phyloP scores from a whole-genome alignment of 1,140 invertebrate species.

The Drosophila murphyi region DNA sequence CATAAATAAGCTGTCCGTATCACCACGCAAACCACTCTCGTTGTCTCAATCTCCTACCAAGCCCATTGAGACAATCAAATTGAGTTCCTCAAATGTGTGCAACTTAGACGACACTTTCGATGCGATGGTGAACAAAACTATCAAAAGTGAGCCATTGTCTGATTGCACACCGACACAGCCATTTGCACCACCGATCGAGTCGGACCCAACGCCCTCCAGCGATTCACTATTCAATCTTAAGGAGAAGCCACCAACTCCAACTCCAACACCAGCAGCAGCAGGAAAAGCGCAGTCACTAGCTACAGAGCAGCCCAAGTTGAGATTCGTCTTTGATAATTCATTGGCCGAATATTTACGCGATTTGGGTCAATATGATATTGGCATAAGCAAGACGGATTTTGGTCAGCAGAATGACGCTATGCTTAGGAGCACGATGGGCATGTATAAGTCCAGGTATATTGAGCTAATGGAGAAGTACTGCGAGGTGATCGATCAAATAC shows the following conservation, averaged over 20 bases:
- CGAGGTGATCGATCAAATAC: constrained; percentile 77
- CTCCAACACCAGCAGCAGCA: background rate
- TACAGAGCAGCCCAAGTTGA: constrained; percentile 49
- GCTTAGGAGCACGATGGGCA: constrained; percentile 37
- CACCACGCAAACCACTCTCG: constrained; percentile 24
- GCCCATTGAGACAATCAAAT: background rate
- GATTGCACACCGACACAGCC: background rate
- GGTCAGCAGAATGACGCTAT: constrained; percentile 46
- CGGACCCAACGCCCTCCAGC: background rate
- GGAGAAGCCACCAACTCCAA: background rate
- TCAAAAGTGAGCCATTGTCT: background rate
- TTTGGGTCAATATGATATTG: constrained; percentile 68
- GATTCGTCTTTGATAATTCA: constrained; percentile 70
- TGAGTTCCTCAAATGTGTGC: constrained; percentile 20
- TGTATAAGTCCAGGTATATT: constrained; percentile 64
- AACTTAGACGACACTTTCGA: constrained; percentile 49
- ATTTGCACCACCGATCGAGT: background rate
- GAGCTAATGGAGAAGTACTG: constrained; percentile 82
- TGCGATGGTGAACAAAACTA: constrained; percentile 37
- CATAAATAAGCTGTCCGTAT: constrained; percentile 39
- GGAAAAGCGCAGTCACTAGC: background rate
- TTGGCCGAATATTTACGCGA: constrained; percentile 64
- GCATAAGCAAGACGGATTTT: constrained; percentile 54
- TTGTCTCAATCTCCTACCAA: constrained; percentile 20
- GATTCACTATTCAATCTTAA: background rate